Base-by-base conservation (phyloP, 1,140 invertebrate species). In the Coelopa frigida region DNA sequence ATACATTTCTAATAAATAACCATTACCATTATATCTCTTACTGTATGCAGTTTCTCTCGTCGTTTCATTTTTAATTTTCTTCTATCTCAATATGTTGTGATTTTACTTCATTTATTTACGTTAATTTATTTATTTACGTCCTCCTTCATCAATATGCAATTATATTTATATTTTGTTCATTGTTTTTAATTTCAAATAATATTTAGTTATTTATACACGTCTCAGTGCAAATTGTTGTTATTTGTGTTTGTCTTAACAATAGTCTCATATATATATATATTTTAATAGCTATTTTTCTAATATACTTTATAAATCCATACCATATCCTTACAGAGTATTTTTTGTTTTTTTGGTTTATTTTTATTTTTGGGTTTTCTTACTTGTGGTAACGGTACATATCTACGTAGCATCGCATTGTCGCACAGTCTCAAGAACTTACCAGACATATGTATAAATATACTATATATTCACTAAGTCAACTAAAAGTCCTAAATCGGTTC, bases 21-120 rank as follows among this genome's bases (percentile, higher is more conserved):
- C 58, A 54, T 59, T 58, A 61, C 61, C 61, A 53, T 59, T 51
- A 39, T 57, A n/a, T n/a, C 36, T 12, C 35, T 33, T 49, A 24
- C 36, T 14, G 20, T 43, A 33, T 44, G 12, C 46, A 46, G 35
- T 38, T 26, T 46, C 31, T 43, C 32, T 27, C 21, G 12, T 41
- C 14, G 42, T 46, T 51, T 47, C 46, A 42, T 48, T 42, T 47
- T 54, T 31, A 33, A 35, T 35, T 41, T 33, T 46, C 20, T 44
- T 31, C 37, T 49, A 45, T 38, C 11, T 31, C 33, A 21, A 18
- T 3, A 15, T 44, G 8, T 50, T 44, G 38, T 51, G 41, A 41
- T 49, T 52, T 55, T n/a, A n/a, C n/a, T n/a, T n/a, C n/a, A n/a
- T n/a, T n/a, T n/a, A n/a, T n/a, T n/a, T n/a, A n/a, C n/a, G n/a